These are phyloP conservation scores for Fregata magnificens DNA, from an alignment of 2,113 vertebrate genomes.

Conservation along the genomic window DNA sequence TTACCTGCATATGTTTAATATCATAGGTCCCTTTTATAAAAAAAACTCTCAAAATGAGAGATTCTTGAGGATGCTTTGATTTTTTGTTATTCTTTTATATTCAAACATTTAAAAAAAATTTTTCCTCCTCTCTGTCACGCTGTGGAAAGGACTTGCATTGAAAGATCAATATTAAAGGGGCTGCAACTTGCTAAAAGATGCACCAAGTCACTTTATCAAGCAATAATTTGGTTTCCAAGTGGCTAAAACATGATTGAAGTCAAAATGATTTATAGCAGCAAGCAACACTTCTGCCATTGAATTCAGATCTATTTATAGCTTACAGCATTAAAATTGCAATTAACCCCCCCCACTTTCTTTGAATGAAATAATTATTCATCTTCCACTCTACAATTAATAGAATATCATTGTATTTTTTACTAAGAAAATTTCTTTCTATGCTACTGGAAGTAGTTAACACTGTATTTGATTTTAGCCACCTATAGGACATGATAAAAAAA, in stretches of 20 bases:
- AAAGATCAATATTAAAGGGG: background rate
- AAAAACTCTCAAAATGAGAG: background rate
- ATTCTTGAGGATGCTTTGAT: background rate
- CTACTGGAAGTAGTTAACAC: background rate
- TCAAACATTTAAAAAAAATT: background rate
- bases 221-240: background rate
- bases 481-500: background rate
- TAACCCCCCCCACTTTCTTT: background rate
- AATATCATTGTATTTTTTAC: background rate
- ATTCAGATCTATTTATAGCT: background rate
- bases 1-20: background rate
- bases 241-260: background rate
- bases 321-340: background rate
- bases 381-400: background rate
- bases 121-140: background rate
- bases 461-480: background rate
- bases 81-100: background rate
- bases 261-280: background rate
- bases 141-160: background rate
- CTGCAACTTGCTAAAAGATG: background rate
- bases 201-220: background rate
- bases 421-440: background rate
- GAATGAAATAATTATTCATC: background rate
- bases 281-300: background rate
- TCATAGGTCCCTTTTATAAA: background rate